Percentiles rank a stretch among this genome's conserved stretches.
Conservation (phyloP, 2,888 invertebrate species). For the Macrophya alboannulata region DNA sequence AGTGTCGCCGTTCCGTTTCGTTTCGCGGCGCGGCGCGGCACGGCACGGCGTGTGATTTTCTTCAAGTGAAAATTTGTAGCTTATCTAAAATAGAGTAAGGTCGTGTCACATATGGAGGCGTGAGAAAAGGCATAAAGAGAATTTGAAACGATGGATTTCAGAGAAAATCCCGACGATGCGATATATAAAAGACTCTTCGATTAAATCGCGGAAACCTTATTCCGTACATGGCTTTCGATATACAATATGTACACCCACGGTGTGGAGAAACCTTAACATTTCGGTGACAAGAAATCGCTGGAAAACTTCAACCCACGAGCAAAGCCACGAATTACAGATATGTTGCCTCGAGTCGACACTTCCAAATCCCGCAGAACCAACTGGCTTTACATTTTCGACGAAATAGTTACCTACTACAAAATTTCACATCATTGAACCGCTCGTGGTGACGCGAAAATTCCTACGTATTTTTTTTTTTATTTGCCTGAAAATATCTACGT, state of each 20-base stretch:
- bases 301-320: not conserved
- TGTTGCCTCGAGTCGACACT: not conserved
- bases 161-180: not conserved
- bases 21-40: not conserved
- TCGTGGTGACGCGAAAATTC: not conserved
- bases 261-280: not conserved
- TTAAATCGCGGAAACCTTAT: not conserved
- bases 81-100: not conserved
- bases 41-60: not conserved
- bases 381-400: not conserved
- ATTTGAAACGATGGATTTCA: not conserved
- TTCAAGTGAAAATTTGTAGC: slow-evolving; percentile 11
- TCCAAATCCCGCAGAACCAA: slow-evolving; percentile 11
- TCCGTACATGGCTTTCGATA: not conserved
- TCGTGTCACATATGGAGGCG: not conserved
- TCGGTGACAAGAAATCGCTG: not conserved
- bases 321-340: slow-evolving; percentile 27
- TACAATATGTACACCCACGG: too few relatives aligned
- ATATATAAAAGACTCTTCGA: not conserved
- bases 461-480: not conserved
- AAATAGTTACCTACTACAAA: not conserved
- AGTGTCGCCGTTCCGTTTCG: not conserved
- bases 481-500: not conserved
- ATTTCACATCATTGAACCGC: not conserved
- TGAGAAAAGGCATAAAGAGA: not conserved